These are phyloP conservation scores for Pedionomus torquatus DNA, from an alignment of 2,113 vertebrate genomes.

Conservation along the genomic window DNA sequence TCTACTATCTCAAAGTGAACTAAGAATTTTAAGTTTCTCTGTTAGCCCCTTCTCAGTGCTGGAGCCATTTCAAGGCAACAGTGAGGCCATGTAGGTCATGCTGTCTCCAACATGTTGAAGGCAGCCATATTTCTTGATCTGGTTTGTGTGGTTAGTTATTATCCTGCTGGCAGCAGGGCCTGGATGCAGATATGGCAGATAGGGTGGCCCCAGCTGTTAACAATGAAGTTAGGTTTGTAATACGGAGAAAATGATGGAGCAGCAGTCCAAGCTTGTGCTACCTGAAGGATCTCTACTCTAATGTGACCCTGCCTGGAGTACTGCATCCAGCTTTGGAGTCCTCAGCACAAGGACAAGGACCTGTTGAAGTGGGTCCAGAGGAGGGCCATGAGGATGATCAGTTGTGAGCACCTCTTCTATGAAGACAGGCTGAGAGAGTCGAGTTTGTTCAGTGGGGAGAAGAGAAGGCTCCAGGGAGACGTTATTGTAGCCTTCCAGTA, in stretches of 20 bases:
- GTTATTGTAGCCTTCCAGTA: background rate
- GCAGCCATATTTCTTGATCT: background rate
- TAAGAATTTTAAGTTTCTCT: background rate
- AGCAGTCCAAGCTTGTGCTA: background rate
- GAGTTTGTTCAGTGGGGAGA: background rate
- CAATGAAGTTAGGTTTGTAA: background rate
- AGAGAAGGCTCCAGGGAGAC: background rate
- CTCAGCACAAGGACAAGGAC: background rate
- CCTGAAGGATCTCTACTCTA: background rate
- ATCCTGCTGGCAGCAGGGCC: background rate
- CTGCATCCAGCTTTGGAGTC: background rate
- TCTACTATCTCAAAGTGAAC: background rate
- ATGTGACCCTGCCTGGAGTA: background rate
- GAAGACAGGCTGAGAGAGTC: background rate
- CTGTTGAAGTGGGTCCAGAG: background rate
- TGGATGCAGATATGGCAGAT: background rate
- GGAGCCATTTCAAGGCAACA: background rate
- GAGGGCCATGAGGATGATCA: background rate
- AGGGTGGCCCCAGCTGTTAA: background rate
- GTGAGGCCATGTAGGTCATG: background rate
- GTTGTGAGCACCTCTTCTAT: background rate
- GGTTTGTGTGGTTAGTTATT: background rate
- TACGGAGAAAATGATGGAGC: background rate
- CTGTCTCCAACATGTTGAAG: background rate
- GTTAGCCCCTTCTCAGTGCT: background rate